phyloP scores from a whole-genome alignment of 2,113 vertebrate species.

The Glareola pratincola region DNA sequence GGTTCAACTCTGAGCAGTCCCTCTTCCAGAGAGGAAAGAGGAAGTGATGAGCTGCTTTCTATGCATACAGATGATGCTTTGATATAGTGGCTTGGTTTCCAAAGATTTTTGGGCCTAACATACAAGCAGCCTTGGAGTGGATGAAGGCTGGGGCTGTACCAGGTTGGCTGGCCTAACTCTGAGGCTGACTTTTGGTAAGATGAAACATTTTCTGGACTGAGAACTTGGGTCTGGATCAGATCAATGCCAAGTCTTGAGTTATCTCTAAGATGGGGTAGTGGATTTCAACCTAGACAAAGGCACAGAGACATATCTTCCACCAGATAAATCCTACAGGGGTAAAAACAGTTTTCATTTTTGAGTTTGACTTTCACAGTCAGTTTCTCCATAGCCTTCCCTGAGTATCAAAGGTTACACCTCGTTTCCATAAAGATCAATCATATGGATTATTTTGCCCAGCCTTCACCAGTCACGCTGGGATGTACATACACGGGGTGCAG shows the following conservation, averaged over 20 bases:
- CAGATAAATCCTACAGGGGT: neutral
- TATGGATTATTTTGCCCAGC: fast-evolving
- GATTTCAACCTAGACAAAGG: neutral
- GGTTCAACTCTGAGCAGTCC: neutral
- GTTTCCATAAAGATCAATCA: neutral
- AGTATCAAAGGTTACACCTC: neutral
- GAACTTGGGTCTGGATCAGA: neutral
- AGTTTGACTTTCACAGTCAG: neutral
- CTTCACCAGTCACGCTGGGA: neutral
- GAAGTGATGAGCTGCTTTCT: neutral
- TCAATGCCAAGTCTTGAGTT: neutral
- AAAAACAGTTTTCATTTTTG: neutral
- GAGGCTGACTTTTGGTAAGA: neutral
- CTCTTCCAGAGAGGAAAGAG: neutral
- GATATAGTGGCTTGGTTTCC: neutral
- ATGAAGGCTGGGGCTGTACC: neutral
- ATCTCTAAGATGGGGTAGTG: neutral
- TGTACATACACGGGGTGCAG: neutral
- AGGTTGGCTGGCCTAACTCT: neutral
- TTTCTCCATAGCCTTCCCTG: neutral
- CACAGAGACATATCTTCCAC: neutral
- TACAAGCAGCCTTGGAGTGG: neutral
- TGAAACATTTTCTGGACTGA: neutral
- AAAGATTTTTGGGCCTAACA: neutral
- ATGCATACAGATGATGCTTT: neutral